Base-by-base conservation (phyloP, 2,888 invertebrate genomes). In the Bembecia ichneumoniformis region DNA sequence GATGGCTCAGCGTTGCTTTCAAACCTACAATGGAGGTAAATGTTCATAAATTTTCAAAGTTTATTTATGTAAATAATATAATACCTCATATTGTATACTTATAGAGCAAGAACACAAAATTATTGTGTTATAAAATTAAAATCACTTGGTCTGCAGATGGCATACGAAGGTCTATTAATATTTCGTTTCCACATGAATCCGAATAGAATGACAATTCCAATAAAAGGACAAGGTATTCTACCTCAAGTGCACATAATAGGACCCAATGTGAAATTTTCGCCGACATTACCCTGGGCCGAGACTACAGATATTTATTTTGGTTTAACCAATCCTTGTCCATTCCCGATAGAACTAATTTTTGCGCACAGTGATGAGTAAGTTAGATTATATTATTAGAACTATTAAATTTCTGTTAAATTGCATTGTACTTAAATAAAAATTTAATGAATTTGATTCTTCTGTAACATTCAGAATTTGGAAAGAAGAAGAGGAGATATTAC, bases 291-390 rank as follows among this genome's bases (percentile, higher is more conserved):
- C 0, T 91, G 91, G 81, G 84, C 90, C 14, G 73, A 80, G 43
- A 87, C 88, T 2, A 87, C 87, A n/a, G 89, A 90, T 47, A 81
- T 88, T 53, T 87, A 79, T 54, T 88, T 93, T 52, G 82, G 87
- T 3, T 68, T 94, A 4, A 88, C 89, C 51, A 94, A 94, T 68
- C 88, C 88, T 0, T 91, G 91, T 53, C 71, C 82, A 3, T 91
- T 90, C 70, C 91, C 93, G 0, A 82, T 93, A 15, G 93, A 93
- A 72, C 80, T 92, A 47, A 91, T 90, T 64, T 90, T 92, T 71
- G 78, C 91, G 14, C 92, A 93, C 68, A 89, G 89, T 63, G 92
- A 93, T 66, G 66, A 75, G 91, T 91, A 78, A 84, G 82, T 71
- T n/a, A 16, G 3, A 14, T 44, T 16, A 43, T n/a, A 11, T 43